Percentiles rank a stretch among this genome's conserved stretches.
Evolutionary conservation across 2,113 vertebrate species (phyloP).

Genomic region (Oriolus oriolus): DNA sequence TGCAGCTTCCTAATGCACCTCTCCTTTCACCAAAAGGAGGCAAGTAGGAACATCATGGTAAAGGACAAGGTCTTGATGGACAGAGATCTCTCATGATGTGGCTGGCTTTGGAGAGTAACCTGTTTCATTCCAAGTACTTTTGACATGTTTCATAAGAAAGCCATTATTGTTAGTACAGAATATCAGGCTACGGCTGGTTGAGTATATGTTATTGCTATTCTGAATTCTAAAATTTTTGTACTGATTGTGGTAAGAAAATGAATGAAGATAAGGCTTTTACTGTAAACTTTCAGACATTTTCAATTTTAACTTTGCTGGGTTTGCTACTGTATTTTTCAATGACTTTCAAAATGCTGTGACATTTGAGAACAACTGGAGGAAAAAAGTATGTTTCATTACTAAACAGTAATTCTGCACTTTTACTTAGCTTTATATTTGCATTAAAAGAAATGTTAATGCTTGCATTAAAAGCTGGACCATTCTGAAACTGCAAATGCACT

Average conservation of each 20-base stretch:
- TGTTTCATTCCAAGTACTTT: background rate
- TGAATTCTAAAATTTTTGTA: background rate
- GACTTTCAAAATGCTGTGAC: background rate
- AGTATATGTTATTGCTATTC: background rate
- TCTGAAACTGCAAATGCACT: background rate
- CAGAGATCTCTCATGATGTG: background rate
- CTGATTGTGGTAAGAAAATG: background rate
- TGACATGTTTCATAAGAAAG: background rate
- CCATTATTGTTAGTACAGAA: background rate
- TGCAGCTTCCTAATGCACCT: background rate
- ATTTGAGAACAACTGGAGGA: background rate
- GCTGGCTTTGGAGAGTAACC: background rate
- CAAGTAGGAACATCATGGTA: background rate
- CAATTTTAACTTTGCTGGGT: background rate
- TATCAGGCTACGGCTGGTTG: background rate
- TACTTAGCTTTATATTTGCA: background rate
- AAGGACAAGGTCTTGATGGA: background rate
- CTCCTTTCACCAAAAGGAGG: background rate
- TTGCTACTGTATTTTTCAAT: background rate
- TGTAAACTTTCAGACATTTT: background rate
- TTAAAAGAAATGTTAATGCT: background rate
- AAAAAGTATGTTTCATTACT: background rate
- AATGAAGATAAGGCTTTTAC: background rate
- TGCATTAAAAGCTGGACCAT: background rate
- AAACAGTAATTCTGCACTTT: background rate